These are phyloP conservation scores for Urocitellus parryii DNA, from an alignment of 2,113 vertebrate genomes.

Conservation along the genomic window DNA sequence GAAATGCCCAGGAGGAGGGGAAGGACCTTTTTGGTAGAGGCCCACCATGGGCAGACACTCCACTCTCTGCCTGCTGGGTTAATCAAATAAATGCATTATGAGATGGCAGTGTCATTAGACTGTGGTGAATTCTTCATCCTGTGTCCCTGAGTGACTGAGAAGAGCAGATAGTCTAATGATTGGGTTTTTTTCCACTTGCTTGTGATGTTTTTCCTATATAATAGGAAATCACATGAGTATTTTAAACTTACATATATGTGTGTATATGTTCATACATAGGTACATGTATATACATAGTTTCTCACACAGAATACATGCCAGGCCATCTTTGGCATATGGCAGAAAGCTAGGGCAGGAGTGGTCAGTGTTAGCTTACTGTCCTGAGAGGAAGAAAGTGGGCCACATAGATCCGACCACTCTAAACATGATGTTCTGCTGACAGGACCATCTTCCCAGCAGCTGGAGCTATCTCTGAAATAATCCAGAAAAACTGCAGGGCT, in stretches of 20 bases:
- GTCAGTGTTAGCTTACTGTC: constrained; percentile 63
- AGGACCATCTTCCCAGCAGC: background rate
- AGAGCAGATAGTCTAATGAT: background rate
- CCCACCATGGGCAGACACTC: background rate
- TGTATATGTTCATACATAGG: background rate
- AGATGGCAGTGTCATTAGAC: background rate
- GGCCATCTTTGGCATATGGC: background rate
- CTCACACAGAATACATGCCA: constrained; percentile 62
- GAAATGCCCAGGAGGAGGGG: too few relatives aligned
- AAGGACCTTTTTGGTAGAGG: too few relatives aligned
- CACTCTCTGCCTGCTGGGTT: background rate
- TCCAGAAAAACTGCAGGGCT: background rate
- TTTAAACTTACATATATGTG: background rate
- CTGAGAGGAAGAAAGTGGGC: constrained; percentile 12
- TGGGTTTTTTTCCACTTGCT: background rate
- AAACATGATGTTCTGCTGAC: background rate
- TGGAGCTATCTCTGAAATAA: background rate
- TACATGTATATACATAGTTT: background rate
- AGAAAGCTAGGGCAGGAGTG: constrained; percentile 45
- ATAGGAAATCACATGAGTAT: background rate
- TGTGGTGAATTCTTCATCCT: background rate
- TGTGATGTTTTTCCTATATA: background rate
- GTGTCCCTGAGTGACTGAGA: background rate
- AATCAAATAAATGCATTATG: background rate
- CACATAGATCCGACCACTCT: background rate